A percentile compares a stretch with the other conserved stretches of the same genome.
These are phyloP conservation scores for Cochlearius cochlearius DNA, from an alignment of 2,113 vertebrate genomes.

Conservation along the genomic window DNA sequence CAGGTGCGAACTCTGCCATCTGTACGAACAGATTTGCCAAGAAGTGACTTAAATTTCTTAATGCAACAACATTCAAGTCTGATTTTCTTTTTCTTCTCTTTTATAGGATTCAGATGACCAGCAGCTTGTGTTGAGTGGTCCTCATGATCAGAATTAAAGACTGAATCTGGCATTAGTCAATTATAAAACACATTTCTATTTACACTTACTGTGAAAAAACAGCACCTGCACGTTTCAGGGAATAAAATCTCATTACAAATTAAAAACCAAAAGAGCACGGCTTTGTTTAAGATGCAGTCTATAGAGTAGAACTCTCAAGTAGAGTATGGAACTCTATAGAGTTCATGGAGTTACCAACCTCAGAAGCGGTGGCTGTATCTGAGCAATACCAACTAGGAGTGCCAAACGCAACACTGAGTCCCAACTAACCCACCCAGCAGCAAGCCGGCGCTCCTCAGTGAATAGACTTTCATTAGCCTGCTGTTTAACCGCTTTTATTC, in stretches of 20 bases:
- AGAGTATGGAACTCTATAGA: too few species aligned
- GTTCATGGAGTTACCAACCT: neutral
- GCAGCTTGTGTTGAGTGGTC: constrained; percentile 56
- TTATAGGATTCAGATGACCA: constrained; percentile 69
- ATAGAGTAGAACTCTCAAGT: too few species aligned
- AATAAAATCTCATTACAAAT: neutral
- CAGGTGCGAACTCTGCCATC: neutral
- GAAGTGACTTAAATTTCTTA: neutral
- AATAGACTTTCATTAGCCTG: neutral
- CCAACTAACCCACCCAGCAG: neutral
- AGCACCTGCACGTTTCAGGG: neutral
- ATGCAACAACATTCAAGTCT: neutral
- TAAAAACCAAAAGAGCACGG: neutral
- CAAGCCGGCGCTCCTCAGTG: neutral
- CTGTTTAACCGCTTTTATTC: neutral
- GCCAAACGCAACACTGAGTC: neutral
- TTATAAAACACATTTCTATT: neutral
- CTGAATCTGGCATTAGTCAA: neutral
- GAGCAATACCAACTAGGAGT: neutral
- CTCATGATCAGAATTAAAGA: constrained; percentile 41
- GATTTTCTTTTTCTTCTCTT: neutral
- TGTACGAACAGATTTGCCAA: neutral
- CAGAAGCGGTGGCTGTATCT: neutral
- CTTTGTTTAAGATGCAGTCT: neutral
- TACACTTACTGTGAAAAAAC: neutral